Evolutionary conservation across 2,797 vertebrate species (phyloP).

Genomic region (Prunella strophiata): DNA sequence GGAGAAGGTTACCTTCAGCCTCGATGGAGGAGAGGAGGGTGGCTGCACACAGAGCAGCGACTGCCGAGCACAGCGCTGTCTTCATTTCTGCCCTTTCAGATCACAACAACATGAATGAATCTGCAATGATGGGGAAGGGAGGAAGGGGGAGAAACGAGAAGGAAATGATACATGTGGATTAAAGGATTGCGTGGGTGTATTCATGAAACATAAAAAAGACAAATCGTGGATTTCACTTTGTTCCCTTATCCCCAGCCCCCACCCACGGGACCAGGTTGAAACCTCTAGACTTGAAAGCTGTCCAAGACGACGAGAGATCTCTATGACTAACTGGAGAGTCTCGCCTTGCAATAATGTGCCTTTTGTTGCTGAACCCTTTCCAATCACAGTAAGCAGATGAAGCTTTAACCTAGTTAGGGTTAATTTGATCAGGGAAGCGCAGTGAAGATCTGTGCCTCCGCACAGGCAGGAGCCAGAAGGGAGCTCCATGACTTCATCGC

Average conservation of each 20-base stretch:
- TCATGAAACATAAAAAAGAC: conserved; percentile 41
- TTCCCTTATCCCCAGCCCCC: conserved; percentile 29
- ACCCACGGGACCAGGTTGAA: conserved; percentile 59
- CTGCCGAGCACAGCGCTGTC: conserved; percentile 83
- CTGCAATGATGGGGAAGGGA: conserved; percentile 73
- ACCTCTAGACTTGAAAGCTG: conserved; percentile 26
- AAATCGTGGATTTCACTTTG: background rate
- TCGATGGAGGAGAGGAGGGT: conserved; percentile 83
- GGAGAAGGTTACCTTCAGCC: conserved; percentile 89
- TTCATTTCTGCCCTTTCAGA: conserved; percentile 83
- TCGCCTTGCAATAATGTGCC: background rate
- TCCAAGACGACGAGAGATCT: conserved; percentile 9
- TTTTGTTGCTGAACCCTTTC: conserved; percentile 54
- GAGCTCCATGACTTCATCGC: conserved; percentile 69
- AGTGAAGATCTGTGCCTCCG: background rate
- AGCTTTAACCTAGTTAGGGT: conserved; percentile 1
- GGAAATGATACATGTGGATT: conserved; percentile 44
- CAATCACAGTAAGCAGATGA: background rate
- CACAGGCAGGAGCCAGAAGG: conserved; percentile 28
- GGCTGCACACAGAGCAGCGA: conserved; percentile 81
- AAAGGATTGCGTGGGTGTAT: conserved; percentile 49
- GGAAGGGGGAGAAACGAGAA: conserved; percentile 29
- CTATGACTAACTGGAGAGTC: conserved; percentile 36
- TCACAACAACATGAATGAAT: conserved; percentile 88
- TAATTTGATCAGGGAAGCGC: background rate